Conservation (phyloP, 2,888 invertebrate genomes). For the Plutella xylostella region DNA sequence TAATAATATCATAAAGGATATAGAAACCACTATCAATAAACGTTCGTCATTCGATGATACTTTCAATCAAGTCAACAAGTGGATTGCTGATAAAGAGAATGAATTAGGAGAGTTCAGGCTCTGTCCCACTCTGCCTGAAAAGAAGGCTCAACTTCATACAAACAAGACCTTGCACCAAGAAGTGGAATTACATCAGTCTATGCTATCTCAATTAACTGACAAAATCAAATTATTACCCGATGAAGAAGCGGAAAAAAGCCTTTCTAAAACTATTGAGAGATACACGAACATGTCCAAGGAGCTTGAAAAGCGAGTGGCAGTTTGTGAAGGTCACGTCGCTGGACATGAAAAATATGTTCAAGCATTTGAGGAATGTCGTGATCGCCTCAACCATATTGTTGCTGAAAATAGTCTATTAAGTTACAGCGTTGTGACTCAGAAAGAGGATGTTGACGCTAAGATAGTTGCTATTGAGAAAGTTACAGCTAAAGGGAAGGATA, state of each 20-base stretch:
- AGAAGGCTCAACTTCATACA: constrained; percentile 87
- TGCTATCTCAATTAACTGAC: constrained; percentile 85
- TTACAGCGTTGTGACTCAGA: constrained; percentile 83
- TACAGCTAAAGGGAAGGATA: constrained; percentile 77
- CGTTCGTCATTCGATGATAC: constrained; percentile 95
- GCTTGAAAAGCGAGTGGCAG: constrained; percentile 74
- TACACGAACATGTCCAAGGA: constrained; percentile 77
- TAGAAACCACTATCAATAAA: constrained; percentile 90
- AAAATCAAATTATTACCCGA: constrained; percentile 85
- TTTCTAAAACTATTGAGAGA: constrained; percentile 78
- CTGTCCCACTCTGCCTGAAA: constrained; percentile 86
- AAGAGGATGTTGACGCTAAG: constrained; percentile 82
- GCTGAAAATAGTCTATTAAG: constrained; percentile 82
- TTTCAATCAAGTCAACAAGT: constrained; percentile 87
- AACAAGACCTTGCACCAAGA: constrained; percentile 87
- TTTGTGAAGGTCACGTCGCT: constrained; percentile 77
- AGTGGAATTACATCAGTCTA: constrained; percentile 85
- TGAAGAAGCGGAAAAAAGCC: constrained; percentile 80
- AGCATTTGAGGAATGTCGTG: constrained; percentile 84
- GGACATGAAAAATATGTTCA: constrained; percentile 88
- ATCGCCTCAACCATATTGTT: constrained; percentile 83
- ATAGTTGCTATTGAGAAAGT: constrained; percentile 81
- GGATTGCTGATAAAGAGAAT: constrained; percentile 85
- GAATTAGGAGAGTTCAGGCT: constrained; percentile 78
- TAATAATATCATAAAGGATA: constrained; percentile 85